Evolutionary conservation across 2,888 invertebrate species (phyloP), one percentile per base, ranked within the genome.

Genomic region (Erebia palarica): DNA sequence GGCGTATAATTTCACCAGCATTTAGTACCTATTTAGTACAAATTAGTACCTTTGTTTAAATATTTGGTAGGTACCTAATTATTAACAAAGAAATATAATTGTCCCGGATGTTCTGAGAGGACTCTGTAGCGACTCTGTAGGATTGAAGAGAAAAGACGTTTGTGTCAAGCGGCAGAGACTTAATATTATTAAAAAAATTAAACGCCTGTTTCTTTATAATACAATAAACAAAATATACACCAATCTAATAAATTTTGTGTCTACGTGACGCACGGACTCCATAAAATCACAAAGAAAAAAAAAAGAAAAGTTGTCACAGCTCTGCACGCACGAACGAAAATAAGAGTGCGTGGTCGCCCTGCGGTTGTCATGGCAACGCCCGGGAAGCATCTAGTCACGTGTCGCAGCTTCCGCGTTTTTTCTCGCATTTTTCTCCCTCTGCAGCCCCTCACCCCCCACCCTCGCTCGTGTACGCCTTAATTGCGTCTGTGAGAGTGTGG

Each of bases 401-500:
- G 93, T 93, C 92, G 87, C 88, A 84, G 90, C 90, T 81, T 78
- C 91, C 88, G 87, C 87, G 86, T 91, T 91, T 92, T 92, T 89
- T 87, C 78, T 79, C 76, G 79, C 81, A 66, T 73, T 74, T 71
- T 71, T 73, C 79, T 78, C 75, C 79, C 80, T 76, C 69, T 47
- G 75, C 76, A 69, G 72, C 77, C 74, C 84, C 85, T 4, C 60
- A 7, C 63, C 13, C 86, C 84, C 85, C 84, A 83, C 83, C 89
- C 87, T 89, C 7, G 58, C 60, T 53, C 70, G 91, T 91, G 91
- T 91, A 90, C 90, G 91, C 90, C 93, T 93, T 93, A 92, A 93
- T 92, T 92, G 92, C 92, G 92, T 90, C 92, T 92, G 93, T 92
- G 92, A 90, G 92, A 91, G 92, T 91, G 92, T 92, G 92, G 92